These are phyloP conservation scores for Hirtodrosophila cameraria DNA, from an alignment of 2,888 invertebrate species.

Conservation along the genomic window DNA sequence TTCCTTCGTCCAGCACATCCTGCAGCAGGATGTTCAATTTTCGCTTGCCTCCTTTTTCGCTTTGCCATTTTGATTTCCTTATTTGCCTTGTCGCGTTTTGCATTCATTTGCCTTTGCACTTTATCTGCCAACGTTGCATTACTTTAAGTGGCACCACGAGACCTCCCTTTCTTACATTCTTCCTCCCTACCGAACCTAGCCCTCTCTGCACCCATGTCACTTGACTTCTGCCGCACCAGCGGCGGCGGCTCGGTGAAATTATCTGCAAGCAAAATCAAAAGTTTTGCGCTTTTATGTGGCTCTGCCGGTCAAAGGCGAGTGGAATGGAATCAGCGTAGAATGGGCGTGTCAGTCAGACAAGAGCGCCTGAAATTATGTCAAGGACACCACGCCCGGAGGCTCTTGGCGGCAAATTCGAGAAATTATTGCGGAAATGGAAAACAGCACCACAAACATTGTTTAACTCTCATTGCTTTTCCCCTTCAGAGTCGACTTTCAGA, in stretches of 20 bases:
- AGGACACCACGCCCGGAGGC: slow-evolving; percentile 57
- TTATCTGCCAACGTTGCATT: slow-evolving; percentile 65
- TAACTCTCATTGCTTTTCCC: slow-evolving; percentile 63
- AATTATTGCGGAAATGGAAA: slow-evolving; percentile 73
- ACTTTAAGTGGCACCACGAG: slow-evolving; percentile 67
- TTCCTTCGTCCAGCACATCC: slow-evolving; percentile 58
- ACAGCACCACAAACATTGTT: slow-evolving; percentile 68
- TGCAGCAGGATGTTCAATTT: slow-evolving; percentile 78
- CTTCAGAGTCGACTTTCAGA: slow-evolving; percentile 14
- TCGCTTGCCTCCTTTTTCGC: slow-evolving; percentile 74
- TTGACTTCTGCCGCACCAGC: slow-evolving; percentile 44
- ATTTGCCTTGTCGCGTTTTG: slow-evolving; percentile 72
- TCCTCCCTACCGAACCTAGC: not conserved
- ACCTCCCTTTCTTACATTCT: not conserved
- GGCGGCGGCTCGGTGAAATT: slow-evolving; percentile 54
- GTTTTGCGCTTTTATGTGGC: slow-evolving; percentile 63
- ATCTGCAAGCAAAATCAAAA: slow-evolving; percentile 69
- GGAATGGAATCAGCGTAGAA: slow-evolving; percentile 28
- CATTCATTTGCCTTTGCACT: slow-evolving; percentile 61
- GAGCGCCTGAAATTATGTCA: slow-evolving; percentile 59
- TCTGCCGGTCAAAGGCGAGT: slow-evolving; percentile 12
- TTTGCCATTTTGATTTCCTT: slow-evolving; percentile 76
- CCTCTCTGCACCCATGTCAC: slow-evolving; percentile 3
- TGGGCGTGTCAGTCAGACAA: slow-evolving; percentile 38
- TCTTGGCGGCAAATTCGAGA: slow-evolving; percentile 64